Base-by-base conservation (phyloP, 1,140 invertebrate species). In the Zaprionus africanus region DNA sequence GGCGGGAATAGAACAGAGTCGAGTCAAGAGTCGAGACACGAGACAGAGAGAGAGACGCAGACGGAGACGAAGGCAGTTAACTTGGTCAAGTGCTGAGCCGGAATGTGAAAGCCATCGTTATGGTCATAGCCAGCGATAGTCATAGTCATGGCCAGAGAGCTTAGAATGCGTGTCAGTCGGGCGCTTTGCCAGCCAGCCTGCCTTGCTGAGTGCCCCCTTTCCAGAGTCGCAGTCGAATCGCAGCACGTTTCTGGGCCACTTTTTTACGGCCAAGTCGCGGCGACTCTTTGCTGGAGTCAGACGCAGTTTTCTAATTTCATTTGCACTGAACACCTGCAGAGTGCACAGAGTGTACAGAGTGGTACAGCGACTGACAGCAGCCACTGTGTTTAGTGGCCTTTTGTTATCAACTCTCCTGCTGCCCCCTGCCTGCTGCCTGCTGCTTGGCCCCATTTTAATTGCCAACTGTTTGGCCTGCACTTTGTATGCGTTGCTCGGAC, bases 81-180 rank as follows among this genome's bases (percentile, higher is more conserved):
- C 84, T 88, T 88, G 84, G 84, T 85, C 85, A 88, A 88, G 79
- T 79, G 72, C 81, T 72, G 77, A 76, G 54, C 58, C 61, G 78
- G 81, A 88, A 88, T 88, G 84, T 88, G 84, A 88, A 88, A 88
- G 84, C 84, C 78, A 84, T 78, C 80, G 54, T 69, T 67, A 62
- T 74, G 59, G 71, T 73, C 76, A 79, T 79, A 57, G 56, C 53
- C 63, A 76, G 77, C 59, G 26, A 76, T 43, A 64, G 53, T 12
- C 43, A 65, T 57, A 65, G 63, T 53, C 66, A 73, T 65, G 24
- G 54, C 46, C 43, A 65, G 54, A 51, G 54, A 41, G 73, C 43
- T 71, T 65, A 80, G 75, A 80, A 84, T 84, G 78, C 81, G 81
- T 84, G 81, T 78, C 82, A 76, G 81, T 57, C 76, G 64, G 81